These are phyloP conservation scores for Aurelia aurita DNA, from an alignment of 30 jellyfish, hydroid and myxozoan species.

Conservation along the genomic window DNA sequence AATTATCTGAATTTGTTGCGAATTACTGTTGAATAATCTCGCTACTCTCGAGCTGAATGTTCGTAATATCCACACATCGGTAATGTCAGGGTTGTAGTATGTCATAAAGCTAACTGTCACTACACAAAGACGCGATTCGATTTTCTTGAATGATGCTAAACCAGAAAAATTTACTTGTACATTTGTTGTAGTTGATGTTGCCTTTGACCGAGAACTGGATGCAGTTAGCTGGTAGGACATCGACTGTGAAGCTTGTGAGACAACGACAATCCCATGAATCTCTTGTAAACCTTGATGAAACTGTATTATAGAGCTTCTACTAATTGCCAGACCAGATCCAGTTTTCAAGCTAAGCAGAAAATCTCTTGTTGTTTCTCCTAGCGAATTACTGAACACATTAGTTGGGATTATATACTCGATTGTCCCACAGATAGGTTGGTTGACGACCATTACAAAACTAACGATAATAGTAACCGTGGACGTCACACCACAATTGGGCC, in stretches of 20 bases:
- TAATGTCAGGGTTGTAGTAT: constrained; percentile 40
- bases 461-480: constrained; percentile 41
- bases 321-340: not conserved
- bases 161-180: constrained; percentile 46
- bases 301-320: constrained; percentile 16
- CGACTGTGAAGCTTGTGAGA: constrained; percentile 23
- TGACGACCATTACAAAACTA: not conserved
- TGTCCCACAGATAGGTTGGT: constrained; percentile 69
- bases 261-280: constrained; percentile 46
- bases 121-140: constrained; percentile 26
- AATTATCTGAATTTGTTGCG: constrained; percentile 47
- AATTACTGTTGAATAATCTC: not conserved
- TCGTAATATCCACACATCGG: constrained; percentile 55
- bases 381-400: constrained; percentile 63
- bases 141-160: not conserved
- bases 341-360: constrained; percentile 52
- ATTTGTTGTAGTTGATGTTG: constrained; percentile 27
- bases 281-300: constrained; percentile 43
- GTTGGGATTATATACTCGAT: constrained; percentile 57
- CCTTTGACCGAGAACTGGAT: constrained; percentile 54
- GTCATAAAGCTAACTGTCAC: constrained; percentile 17
- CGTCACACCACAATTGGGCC: constrained; percentile 69
- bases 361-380: constrained; percentile 79
- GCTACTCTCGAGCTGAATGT: constrained; percentile 47
- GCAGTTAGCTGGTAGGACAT: constrained; percentile 57